Evolutionary conservation across 1,140 invertebrate species (phyloP).

Genomic region (Pseudoatta argentina): DNA sequence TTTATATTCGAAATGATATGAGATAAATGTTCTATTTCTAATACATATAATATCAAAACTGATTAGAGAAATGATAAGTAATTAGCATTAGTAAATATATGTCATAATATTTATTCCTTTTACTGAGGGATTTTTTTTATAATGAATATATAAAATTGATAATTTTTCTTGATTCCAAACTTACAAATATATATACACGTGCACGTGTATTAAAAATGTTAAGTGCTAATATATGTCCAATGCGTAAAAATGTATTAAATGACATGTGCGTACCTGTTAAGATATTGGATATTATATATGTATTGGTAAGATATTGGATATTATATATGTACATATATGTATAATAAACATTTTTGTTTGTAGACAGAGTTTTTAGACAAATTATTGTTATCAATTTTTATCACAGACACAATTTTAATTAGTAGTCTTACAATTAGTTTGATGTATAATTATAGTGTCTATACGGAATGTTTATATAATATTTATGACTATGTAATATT

Average conservation of each 20-base stretch:
- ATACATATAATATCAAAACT: neutral
- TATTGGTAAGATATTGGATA: no score
- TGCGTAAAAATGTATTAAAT: neutral
- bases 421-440: neutral
- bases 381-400: neutral
- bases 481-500: neutral
- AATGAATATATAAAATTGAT: neutral
- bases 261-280: neutral
- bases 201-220: neutral
- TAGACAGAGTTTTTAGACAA: neutral
- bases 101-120: neutral
- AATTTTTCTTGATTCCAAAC: neutral
- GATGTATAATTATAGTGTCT: neutral
- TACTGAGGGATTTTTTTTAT: neutral
- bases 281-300: neutral
- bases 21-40: neutral
- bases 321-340: no score
- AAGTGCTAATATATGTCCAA: neutral
- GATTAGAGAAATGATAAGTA: neutral
- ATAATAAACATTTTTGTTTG: no score
- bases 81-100: neutral
- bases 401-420: neutral
- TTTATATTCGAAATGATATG: neutral
- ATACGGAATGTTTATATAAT: neutral
- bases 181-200: neutral